phyloP scores from a whole-genome alignment of 1,140 invertebrate species.

The Heliconius hewitsoni region DNA sequence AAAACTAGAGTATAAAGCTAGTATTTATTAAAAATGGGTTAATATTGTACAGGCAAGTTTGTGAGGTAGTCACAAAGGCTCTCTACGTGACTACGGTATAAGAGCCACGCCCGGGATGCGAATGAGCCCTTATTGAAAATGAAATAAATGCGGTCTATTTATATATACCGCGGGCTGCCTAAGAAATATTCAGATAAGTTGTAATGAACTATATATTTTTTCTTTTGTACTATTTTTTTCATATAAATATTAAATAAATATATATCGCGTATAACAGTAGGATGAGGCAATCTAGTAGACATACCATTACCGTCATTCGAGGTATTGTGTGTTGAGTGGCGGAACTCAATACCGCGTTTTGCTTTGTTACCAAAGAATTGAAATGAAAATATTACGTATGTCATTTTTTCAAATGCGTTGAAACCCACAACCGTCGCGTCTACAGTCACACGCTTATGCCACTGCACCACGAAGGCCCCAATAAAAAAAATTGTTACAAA shows the following conservation, averaged over 20 bases:
- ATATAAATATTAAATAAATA: neutral
- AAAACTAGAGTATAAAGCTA: neutral
- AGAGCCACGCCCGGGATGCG: constrained; percentile 15
- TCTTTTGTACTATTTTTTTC: neutral
- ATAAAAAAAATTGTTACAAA: too few relatives aligned
- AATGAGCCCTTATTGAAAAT: constrained; percentile 15
- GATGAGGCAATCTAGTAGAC: too few relatives aligned
- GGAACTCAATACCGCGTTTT: too few relatives aligned
- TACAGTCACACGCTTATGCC: too few relatives aligned
- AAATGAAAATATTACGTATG: too few relatives aligned
- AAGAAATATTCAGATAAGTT: neutral
- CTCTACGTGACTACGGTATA: constrained; percentile 10
- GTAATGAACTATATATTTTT: neutral
- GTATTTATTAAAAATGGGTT: constrained; percentile 22
- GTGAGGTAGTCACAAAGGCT: constrained; percentile 19
- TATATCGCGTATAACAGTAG: too few relatives aligned
- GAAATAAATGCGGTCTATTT: constrained; percentile 4
- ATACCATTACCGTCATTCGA: too few relatives aligned
- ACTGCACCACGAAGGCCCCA: too few relatives aligned
- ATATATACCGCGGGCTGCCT: neutral
- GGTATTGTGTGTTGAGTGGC: too few relatives aligned
- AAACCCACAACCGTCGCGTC: too few relatives aligned
- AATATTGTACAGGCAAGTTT: constrained; percentile 12
- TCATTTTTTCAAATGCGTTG: too few relatives aligned
- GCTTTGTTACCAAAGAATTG: too few relatives aligned